Conservation (phyloP, 2,888 invertebrate species). For the Dyspetes luteomarginatus region DNA sequence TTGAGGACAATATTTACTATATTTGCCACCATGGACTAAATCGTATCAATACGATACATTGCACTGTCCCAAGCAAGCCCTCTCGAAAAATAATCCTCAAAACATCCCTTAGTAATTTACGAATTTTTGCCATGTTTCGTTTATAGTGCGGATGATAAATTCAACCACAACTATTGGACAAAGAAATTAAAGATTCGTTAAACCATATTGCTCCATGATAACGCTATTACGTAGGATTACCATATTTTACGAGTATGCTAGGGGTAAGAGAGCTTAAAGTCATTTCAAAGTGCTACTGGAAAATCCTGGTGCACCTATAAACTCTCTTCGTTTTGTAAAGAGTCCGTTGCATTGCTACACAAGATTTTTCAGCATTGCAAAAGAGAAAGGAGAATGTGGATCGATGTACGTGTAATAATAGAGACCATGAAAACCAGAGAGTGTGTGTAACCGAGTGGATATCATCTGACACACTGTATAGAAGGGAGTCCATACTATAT, state of each 20-base stretch:
- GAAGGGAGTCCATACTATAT: background rate
- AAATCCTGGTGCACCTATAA: background rate
- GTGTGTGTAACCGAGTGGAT: constrained; percentile 29
- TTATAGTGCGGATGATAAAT: background rate
- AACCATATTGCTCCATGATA: constrained; percentile 1
- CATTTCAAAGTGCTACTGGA: constrained; percentile 6
- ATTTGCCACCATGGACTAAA: constrained; percentile 7
- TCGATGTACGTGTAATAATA: constrained; percentile 14
- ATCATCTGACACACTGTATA: constrained; percentile 48
- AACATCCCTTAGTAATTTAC: background rate
- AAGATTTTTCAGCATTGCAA: constrained; percentile 26
- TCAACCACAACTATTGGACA: background rate
- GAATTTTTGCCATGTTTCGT: background rate
- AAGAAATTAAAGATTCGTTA: constrained; percentile 2
- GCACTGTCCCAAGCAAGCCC: no score
- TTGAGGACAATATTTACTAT: constrained; percentile 35
- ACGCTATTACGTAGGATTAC: constrained; percentile 15
- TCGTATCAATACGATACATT: no score
- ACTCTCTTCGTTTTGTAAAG: constrained; percentile 21
- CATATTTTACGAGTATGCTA: background rate
- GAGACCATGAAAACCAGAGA: constrained; percentile 11
- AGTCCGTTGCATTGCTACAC: background rate
- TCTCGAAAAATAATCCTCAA: no score
- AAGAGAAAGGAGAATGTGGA: background rate
- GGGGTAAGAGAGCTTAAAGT: background rate